A percentile compares a stretch with the other conserved stretches of the same genome.
phyloP scores from a whole-genome alignment of 1,140 invertebrate species.

The Hetaerina americana region DNA sequence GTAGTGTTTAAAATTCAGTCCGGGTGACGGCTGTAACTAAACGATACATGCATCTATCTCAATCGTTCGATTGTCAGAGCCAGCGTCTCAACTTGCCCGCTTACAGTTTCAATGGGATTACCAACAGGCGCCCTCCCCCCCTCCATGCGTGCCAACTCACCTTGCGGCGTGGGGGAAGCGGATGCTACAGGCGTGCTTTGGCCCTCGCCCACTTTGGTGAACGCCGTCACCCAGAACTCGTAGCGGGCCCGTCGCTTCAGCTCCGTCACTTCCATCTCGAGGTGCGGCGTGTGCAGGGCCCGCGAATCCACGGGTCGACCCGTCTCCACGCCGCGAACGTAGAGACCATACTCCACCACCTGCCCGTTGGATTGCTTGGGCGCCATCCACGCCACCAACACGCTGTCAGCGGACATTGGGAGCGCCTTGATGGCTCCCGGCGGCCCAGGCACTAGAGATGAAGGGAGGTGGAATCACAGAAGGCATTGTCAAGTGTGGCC shows the following conservation, averaged over 20 bases:
- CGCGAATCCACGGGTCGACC: constrained; percentile 32
- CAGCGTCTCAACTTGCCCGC: too few relatives aligned
- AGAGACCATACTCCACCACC: constrained; percentile 61
- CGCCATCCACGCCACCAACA: constrained; percentile 66
- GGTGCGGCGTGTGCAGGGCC: constrained; percentile 28
- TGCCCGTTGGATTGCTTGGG: constrained; percentile 57
- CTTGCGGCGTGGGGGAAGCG: constrained; percentile 31
- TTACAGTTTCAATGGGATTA: too few relatives aligned
- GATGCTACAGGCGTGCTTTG: constrained; percentile 38
- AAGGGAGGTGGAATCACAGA: neutral
- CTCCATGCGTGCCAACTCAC: too few relatives aligned
- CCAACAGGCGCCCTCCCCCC: too few relatives aligned
- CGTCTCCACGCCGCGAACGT: constrained; percentile 43
- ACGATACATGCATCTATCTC: too few relatives aligned
- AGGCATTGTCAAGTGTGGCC: too few relatives aligned
- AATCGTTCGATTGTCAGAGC: too few relatives aligned
- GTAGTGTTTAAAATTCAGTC: too few relatives aligned
- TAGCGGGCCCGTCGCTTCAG: constrained; percentile 42
- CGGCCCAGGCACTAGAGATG: constrained; percentile 47
- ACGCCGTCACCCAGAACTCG: constrained; percentile 48
- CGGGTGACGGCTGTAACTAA: too few relatives aligned
- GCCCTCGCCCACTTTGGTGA: constrained; percentile 42
- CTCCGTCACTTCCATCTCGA: constrained; percentile 39
- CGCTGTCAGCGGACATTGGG: constrained; percentile 46
- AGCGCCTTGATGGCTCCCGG: constrained; percentile 63